Evolutionary conservation across 2,888 invertebrate genomes (phyloP).

Genomic region (Ormyrus nitidulus): DNA sequence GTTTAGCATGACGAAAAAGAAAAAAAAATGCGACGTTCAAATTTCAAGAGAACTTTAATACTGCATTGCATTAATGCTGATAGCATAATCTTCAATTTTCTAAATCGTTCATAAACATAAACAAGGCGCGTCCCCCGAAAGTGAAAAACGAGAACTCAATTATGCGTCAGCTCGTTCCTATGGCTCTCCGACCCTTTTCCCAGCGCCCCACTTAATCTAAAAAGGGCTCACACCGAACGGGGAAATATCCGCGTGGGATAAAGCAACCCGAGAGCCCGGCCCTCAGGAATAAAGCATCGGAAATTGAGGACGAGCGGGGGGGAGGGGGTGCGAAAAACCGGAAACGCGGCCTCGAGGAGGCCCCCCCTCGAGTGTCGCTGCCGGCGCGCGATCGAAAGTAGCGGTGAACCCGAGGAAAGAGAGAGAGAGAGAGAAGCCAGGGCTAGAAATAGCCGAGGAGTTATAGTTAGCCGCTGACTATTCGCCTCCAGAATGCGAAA

Average conservation of each 20-base stretch:
- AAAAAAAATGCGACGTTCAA: too few relatives aligned
- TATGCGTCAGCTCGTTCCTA: background rate
- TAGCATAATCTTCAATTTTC: too few relatives aligned
- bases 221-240: background rate
- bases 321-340: constrained; percentile 15
- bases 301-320: constrained; percentile 14
- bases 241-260: constrained; percentile 32
- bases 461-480: constrained; percentile 72
- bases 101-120: background rate
- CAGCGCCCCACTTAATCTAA: background rate
- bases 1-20: too few relatives aligned
- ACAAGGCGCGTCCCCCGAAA: background rate
- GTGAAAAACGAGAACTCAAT: too few relatives aligned
- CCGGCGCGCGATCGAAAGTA: background rate
- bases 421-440: too few relatives aligned
- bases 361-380: background rate
- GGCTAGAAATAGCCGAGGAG: constrained; percentile 63
- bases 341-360: background rate
- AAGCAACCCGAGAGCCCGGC: background rate
- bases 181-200: background rate
- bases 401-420: background rate
- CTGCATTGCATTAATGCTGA: too few relatives aligned
- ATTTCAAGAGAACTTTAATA: too few relatives aligned
- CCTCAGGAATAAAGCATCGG: background rate
- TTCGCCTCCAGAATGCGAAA: constrained; percentile 68